Percentiles rank a stretch among this genome's conserved stretches.
phyloP scores from a whole-genome alignment of 2,888 invertebrate genomes.

The Ditylenchus weischeri region DNA sequence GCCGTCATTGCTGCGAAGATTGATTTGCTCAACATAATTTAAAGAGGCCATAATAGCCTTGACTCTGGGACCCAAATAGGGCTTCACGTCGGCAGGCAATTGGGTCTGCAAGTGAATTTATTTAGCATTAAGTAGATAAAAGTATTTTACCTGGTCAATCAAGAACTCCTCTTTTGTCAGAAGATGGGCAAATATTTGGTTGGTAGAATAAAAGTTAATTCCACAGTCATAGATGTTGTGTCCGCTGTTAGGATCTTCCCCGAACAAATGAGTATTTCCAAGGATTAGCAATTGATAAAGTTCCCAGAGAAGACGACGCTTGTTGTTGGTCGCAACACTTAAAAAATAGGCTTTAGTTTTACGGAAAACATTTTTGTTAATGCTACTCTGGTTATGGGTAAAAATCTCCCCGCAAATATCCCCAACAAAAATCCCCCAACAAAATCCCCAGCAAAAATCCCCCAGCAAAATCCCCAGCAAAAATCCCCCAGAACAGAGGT shows the following conservation, averaged over 20 bases:
- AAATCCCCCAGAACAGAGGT: too few species aligned
- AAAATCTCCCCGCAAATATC: too few species aligned
- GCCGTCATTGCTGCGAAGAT: background rate
- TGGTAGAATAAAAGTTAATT: slow-evolving; percentile 16
- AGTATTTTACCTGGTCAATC: background rate
- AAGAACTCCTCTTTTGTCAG: slow-evolving; percentile 3
- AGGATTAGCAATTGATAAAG: slow-evolving; percentile 17
- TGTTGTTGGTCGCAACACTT: slow-evolving; percentile 19
- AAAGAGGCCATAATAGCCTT: slow-evolving; percentile 15
- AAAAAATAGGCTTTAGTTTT: background rate
- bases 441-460: too few species aligned
- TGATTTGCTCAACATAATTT: slow-evolving; percentile 13
- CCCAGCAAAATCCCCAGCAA: too few species aligned
- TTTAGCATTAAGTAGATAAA: too few species aligned
- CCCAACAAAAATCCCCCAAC: too few species aligned
- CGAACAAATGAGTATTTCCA: slow-evolving; percentile 14
- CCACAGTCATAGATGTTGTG: slow-evolving; percentile 25
- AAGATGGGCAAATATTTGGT: background rate
- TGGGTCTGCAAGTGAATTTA: background rate
- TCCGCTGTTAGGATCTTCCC: background rate
- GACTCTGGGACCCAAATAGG: slow-evolving; percentile 12
- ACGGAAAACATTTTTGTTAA: too few species aligned
- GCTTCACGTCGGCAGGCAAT: background rate
- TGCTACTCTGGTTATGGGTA: too few species aligned
- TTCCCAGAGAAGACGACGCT: slow-evolving; percentile 23